Conservation (phyloP, 1,140 invertebrate genomes). For the Acromyrmex charruanus region DNA sequence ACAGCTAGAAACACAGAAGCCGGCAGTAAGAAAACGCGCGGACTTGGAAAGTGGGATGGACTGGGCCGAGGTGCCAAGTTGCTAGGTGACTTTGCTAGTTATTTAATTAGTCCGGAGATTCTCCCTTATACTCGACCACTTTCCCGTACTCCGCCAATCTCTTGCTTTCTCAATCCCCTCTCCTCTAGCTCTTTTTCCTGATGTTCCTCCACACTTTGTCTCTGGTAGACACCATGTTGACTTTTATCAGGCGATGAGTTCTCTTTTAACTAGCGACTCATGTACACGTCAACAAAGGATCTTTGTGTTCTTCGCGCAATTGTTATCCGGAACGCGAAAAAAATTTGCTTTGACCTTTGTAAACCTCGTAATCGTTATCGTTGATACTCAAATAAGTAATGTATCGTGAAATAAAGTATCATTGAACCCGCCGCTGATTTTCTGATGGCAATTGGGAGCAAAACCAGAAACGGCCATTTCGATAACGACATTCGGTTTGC, state of each 20-base stretch:
- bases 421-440: background rate
- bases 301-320: background rate
- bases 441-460: background rate
- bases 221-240: slow-evolving; percentile 1
- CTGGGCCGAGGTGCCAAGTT: slow-evolving; percentile 79
- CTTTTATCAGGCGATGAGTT: slow-evolving; percentile 50
- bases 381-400: slow-evolving; percentile 38
- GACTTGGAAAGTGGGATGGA: slow-evolving; percentile 73
- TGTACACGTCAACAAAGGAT: background rate
- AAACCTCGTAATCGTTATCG: slow-evolving; percentile 21
- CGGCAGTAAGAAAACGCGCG: slow-evolving; percentile 74
- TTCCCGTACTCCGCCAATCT: slow-evolving; percentile 4
- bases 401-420: slow-evolving; percentile 4
- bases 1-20: slow-evolving; percentile 71
- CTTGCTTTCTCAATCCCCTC: background rate
- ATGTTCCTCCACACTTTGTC: slow-evolving; percentile 22
- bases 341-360: background rate
- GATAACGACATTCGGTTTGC: slow-evolving; percentile 64
- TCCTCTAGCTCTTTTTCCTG: slow-evolving; percentile 56
- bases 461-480: slow-evolving; percentile 59
- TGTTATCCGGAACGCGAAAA: background rate
- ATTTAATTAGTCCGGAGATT: slow-evolving; percentile 81
- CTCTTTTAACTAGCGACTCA: slow-evolving; percentile 31
- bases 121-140: slow-evolving; percentile 71
- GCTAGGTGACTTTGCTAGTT: slow-evolving; percentile 81